Evolutionary conservation across 2,888 invertebrate genomes (phyloP).

Genomic region (Dynastes hyllus): DNA sequence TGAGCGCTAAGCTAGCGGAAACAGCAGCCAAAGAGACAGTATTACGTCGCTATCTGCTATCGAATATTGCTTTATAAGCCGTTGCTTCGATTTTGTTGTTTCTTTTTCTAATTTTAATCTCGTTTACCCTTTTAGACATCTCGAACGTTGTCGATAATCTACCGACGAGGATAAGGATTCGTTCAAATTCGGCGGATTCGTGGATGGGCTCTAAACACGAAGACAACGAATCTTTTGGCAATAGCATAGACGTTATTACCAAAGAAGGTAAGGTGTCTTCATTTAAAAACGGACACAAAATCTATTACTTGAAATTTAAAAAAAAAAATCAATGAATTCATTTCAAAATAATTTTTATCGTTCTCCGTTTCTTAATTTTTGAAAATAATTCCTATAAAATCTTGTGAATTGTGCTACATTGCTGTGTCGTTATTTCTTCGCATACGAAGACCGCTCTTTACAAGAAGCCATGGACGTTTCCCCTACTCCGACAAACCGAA

Average conservation of each 20-base stretch:
- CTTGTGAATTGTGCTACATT: not conserved
- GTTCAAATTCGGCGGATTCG: conserved; percentile 75
- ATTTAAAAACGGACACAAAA: not conserved
- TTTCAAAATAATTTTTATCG: not conserved
- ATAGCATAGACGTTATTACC: conserved; percentile 53
- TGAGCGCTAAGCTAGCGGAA: not conserved
- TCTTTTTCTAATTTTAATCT: not conserved
- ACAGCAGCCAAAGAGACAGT: too few relatives aligned
- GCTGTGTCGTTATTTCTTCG: conserved; percentile 6
- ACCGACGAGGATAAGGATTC: conserved; percentile 70
- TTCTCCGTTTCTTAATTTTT: too few relatives aligned
- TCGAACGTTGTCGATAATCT: conserved; percentile 61
- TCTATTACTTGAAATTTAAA: not conserved
- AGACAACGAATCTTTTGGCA: conserved; percentile 51
- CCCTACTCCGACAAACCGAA: conserved; percentile 59
- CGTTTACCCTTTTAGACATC: conserved; percentile 52
- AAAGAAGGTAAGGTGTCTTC: conserved; percentile 48
- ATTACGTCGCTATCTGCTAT: not conserved
- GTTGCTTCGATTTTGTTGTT: not conserved
- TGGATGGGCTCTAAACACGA: conserved; percentile 65
- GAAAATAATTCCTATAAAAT: too few relatives aligned
- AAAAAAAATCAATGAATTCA: not conserved
- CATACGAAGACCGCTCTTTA: conserved; percentile 52
- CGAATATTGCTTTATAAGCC: not conserved
- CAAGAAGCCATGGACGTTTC: conserved; percentile 57